phyloP scores from a whole-genome alignment of 2,888 invertebrate species.

The Oligia strigilis region DNA sequence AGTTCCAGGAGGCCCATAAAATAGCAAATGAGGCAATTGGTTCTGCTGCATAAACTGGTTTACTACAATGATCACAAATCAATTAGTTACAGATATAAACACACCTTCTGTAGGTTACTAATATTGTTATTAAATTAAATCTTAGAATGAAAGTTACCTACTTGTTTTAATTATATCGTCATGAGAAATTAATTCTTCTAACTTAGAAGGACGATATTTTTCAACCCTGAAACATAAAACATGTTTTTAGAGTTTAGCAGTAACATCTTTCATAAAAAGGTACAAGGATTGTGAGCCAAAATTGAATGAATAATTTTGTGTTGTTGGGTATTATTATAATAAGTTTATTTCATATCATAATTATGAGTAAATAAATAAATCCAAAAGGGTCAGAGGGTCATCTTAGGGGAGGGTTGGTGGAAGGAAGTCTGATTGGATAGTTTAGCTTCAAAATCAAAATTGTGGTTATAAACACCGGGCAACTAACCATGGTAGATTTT shows the following conservation, averaged over 20 bases:
- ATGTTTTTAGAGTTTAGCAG: not conserved
- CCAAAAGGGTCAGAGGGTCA: not conserved
- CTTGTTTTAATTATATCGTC: slow-evolving; percentile 99
- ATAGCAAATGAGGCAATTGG: slow-evolving; percentile 98
- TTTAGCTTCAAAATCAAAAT: not conserved
- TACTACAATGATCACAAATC: slow-evolving; percentile 91
- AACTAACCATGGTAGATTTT: slow-evolving; percentile 92
- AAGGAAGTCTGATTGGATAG: not conserved
- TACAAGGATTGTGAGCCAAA: not conserved
- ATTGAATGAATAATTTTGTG: not conserved
- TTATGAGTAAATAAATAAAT: not conserved
- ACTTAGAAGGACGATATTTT: slow-evolving; percentile 97
- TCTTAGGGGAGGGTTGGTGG: not conserved
- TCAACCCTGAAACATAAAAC: slow-evolving; percentile 95
- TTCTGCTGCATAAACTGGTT: slow-evolving; percentile 96
- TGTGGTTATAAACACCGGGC: not conserved
- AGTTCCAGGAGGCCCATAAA: slow-evolving; percentile 99
- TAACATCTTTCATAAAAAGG: not conserved
- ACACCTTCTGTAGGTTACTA: not conserved
- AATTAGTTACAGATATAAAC: slow-evolving; percentile 3
- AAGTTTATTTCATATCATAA: too few relatives aligned
- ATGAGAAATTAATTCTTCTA: slow-evolving; percentile 98
- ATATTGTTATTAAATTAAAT: not conserved
- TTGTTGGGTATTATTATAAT: not conserved
- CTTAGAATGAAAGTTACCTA: slow-evolving; percentile 86